Percentiles rank a stretch among this genome's conserved stretches.
Conservation (phyloP, 1,140 invertebrate genomes). For the Argopecten irradians region DNA sequence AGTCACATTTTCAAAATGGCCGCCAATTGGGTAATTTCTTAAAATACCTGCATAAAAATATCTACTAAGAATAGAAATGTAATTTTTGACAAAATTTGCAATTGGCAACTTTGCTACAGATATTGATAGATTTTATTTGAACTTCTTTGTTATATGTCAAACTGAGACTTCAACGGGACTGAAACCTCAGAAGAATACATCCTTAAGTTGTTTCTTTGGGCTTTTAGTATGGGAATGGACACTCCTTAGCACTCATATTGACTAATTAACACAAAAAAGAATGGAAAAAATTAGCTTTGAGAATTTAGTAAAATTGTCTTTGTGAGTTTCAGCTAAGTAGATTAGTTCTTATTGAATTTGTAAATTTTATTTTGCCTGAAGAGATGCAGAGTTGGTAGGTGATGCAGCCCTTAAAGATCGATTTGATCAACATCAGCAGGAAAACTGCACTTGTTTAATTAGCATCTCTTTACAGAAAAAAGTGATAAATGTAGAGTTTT, state of each 20-base stretch:
- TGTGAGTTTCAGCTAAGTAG: background rate
- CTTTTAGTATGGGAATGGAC: background rate
- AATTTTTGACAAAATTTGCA: no score
- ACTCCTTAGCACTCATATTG: background rate
- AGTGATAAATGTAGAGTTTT: background rate
- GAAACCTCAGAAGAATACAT: no score
- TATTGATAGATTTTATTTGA: no score
- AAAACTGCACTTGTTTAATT: background rate
- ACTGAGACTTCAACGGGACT: no score
- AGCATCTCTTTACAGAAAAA: background rate
- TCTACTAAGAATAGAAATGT: no score
- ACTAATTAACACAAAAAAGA: background rate
- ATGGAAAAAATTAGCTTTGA: background rate
- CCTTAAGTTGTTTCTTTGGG: no score
- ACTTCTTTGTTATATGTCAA: no score
- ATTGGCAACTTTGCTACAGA: no score
- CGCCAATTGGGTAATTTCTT: no score
- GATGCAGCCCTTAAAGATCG: background rate
- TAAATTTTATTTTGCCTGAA: background rate
- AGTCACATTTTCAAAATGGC: no score
- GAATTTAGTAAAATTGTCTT: background rate
- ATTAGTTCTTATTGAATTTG: background rate
- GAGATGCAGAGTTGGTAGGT: background rate
- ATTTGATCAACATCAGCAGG: background rate
- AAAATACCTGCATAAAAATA: no score